phyloP scores from a whole-genome alignment of 2,797 vertebrate genomes.

The Centroberyx gerrardi region DNA sequence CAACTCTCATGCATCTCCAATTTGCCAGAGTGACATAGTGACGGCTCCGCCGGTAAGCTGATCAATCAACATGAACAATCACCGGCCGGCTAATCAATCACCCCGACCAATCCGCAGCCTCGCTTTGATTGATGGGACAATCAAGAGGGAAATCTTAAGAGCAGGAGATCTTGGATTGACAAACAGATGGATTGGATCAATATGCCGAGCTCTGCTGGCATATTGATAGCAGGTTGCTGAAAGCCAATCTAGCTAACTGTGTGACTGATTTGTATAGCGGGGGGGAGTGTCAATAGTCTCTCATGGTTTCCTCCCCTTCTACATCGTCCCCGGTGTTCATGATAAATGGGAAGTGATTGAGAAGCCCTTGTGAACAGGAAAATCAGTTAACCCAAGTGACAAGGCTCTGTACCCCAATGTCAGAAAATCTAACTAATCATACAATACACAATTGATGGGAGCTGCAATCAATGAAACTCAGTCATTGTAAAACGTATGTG shows the following conservation, averaged over 20 bases:
- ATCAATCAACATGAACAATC: slow-evolving; percentile 65
- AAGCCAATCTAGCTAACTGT: slow-evolving; percentile 46
- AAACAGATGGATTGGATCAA: slow-evolving; percentile 48
- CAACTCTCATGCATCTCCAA: slow-evolving; percentile 24
- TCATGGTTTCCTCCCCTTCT: slow-evolving; percentile 17
- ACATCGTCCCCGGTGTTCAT: slow-evolving; percentile 14
- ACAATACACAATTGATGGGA: not conserved
- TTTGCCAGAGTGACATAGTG: slow-evolving; percentile 26
- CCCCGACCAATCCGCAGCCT: slow-evolving; percentile 22
- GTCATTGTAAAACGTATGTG: not conserved
- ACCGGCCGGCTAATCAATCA: slow-evolving; percentile 62
- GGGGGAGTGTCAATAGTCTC: slow-evolving; percentile 18
- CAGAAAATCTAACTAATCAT: not conserved
- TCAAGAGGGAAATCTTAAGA: slow-evolving; percentile 52
- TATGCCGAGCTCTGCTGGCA: slow-evolving; percentile 22
- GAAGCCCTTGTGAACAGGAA: too few species aligned
- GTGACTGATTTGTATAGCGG: slow-evolving; percentile 43
- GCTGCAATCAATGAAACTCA: slow-evolving; percentile 7
- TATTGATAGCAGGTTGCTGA: slow-evolving; percentile 53
- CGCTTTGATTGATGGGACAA: slow-evolving; percentile 62
- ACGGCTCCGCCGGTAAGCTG: slow-evolving; percentile 28
- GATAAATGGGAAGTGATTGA: slow-evolving; percentile 4
- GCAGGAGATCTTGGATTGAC: slow-evolving; percentile 47
- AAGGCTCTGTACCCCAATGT: not conserved
- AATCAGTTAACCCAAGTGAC: not conserved